Base-by-base conservation (phyloP, 2,113 vertebrate species). In the Mus pahari region DNA sequence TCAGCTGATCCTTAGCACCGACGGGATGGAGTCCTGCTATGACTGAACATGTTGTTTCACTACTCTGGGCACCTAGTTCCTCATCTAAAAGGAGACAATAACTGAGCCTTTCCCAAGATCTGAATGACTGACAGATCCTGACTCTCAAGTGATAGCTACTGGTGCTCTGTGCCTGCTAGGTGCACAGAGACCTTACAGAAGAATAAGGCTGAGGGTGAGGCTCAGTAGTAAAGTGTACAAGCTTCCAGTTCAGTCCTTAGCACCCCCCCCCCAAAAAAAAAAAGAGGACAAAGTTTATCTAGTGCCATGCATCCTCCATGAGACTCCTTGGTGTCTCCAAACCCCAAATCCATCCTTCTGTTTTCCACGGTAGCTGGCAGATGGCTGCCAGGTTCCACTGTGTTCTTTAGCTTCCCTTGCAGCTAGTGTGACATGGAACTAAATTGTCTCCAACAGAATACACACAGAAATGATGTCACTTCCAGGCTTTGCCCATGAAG, bases 321-420 rank as follows among this genome's bases (percentile, higher is more conserved):
- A 86, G 53, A 50, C 71, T 39, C 24, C 53, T 36, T 55, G 20
- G 62, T 88, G 33, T 26, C 74, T 33, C 4, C 45, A 84, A 5
- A 77, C 83, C 66, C 55, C 14, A 45, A 62, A 62, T 33, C 70
- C 70, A 75, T 17, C 39, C n/a, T 73, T 73, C 60, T 81, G 13
- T 48, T 83, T 33, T 62, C 19, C 50, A 53, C 0, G 16, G 75
- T 0, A 16, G 42, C 5, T 19, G 78, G 79, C 77, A 60, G 24
- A 64, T 1, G 13, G 95, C 88, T 70, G 58, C 48, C 53, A 73
- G 81, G 58, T 4, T 20, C 24, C 36, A 58, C 73, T 39, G 66
- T 50, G 50, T 20, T 73, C 33, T 68, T 55, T 87, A 87, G 95
- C 92, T 75, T 97, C 87, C 88, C 87, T 94, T 94, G 79, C 86